These are phyloP conservation scores for Crypturellus undulatus DNA, from an alignment of 2,113 vertebrate species.

Conservation along the genomic window DNA sequence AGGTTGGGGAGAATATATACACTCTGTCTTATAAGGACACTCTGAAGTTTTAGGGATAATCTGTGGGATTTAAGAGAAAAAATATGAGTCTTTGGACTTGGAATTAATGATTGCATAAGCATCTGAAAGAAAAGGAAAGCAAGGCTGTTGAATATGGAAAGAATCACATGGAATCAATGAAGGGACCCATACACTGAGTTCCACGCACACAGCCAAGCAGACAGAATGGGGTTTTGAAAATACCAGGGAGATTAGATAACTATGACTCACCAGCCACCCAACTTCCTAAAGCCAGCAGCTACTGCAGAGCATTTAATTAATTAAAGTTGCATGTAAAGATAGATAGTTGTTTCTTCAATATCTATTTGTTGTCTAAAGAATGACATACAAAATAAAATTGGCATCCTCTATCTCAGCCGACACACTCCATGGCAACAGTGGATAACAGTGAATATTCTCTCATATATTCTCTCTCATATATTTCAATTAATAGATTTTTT, in stretches of 20 bases:
- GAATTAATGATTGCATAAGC: background rate
- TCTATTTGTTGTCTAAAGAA: background rate
- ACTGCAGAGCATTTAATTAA: conserved; percentile 19
- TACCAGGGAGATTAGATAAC: conserved; percentile 1
- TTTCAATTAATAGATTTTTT: background rate
- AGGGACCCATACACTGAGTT: background rate
- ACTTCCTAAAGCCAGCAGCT: background rate
- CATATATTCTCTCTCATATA: background rate
- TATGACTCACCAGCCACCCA: background rate
- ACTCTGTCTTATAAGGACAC: background rate
- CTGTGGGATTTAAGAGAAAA: background rate
- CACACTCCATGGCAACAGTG: background rate
- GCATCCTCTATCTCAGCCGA: background rate
- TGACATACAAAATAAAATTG: background rate
- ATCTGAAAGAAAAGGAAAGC: background rate
- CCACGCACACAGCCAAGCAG: conserved; percentile 3
- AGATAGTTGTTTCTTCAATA: background rate
- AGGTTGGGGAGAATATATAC: background rate
- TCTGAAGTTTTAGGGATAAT: background rate
- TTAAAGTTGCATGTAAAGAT: background rate
- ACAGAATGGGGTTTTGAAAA: conserved; percentile 38
- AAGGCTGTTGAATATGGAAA: background rate
- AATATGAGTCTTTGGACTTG: background rate
- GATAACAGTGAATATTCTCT: background rate
- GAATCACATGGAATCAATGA: background rate